Conservation (phyloP, 2,113 vertebrate genomes). For the Muntiacus reevesi region DNA sequence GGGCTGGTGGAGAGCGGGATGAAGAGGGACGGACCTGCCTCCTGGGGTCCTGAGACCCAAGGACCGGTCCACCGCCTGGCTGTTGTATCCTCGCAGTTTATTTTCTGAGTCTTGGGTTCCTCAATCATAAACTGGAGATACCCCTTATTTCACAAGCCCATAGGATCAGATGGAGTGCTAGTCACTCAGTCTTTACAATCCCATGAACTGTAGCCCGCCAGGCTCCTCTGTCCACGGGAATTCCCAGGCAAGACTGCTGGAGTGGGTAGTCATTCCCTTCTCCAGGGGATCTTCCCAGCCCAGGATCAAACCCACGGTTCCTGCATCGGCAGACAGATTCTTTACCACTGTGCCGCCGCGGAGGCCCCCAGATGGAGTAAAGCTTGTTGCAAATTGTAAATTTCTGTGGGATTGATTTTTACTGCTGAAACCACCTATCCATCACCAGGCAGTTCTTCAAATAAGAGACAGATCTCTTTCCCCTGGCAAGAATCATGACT, state of each 20-base stretch:
- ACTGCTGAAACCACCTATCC: neutral
- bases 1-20: neutral
- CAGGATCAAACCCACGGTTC: fast-evolving
- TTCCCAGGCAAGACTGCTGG: neutral
- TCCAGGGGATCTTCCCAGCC: neutral
- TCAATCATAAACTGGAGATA: neutral
- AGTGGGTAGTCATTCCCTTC: neutral
- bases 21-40: neutral
- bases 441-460: neutral
- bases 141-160: neutral
- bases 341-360: neutral
- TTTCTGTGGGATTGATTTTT: neutral
- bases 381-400: neutral
- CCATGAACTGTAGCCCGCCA: neutral
- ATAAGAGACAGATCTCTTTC: neutral
- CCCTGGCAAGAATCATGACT: neutral
- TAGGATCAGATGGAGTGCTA: neutral
- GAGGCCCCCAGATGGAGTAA: neutral
- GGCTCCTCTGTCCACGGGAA: neutral
- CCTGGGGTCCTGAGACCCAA: neutral
- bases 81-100: neutral
- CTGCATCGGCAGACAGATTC: fast-evolving
- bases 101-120: neutral
- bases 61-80: neutral
- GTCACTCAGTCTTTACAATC: neutral